Evolutionary conservation across 1,140 invertebrate species (phyloP).

Genomic region (Saxidomus purpurata): DNA sequence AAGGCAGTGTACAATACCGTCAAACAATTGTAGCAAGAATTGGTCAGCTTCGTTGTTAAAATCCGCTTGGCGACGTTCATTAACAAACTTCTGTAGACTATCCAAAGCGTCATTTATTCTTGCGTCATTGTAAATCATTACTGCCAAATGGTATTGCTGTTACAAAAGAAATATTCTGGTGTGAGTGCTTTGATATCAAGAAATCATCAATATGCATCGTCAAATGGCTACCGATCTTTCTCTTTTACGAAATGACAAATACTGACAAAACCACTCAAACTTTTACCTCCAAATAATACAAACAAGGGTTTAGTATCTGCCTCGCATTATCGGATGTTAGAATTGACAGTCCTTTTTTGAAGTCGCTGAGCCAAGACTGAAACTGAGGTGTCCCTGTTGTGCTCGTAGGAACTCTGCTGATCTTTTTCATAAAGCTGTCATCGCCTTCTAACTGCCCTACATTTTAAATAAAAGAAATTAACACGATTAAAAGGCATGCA

Average conservation of each 20-base stretch:
- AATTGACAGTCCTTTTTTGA: background rate
- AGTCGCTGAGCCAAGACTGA: background rate
- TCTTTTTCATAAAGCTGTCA: conserved; percentile 11
- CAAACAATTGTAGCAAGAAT: background rate
- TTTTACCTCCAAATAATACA: conserved; percentile 16
- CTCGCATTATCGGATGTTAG: background rate
- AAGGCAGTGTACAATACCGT: no score
- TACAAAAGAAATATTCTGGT: background rate
- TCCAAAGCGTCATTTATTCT: background rate
- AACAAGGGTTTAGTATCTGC: conserved; percentile 23
- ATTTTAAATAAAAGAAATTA: background rate
- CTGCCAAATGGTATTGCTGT: background rate
- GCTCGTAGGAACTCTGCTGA: background rate
- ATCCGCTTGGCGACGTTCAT: background rate
- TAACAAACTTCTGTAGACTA: background rate
- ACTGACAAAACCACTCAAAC: no score
- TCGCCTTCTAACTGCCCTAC: background rate
- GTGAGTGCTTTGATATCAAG: no score
- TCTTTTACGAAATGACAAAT: no score
- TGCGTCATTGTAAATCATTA: background rate
- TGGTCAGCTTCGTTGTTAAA: background rate
- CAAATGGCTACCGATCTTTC: no score
- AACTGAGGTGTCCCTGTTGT: background rate
- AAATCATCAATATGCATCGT: no score
- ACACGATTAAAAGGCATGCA: no score